phyloP scores from a whole-genome alignment of 30 jellyfish, hydroid and myxozoan genomes.

The Aurelia coerulea region DNA sequence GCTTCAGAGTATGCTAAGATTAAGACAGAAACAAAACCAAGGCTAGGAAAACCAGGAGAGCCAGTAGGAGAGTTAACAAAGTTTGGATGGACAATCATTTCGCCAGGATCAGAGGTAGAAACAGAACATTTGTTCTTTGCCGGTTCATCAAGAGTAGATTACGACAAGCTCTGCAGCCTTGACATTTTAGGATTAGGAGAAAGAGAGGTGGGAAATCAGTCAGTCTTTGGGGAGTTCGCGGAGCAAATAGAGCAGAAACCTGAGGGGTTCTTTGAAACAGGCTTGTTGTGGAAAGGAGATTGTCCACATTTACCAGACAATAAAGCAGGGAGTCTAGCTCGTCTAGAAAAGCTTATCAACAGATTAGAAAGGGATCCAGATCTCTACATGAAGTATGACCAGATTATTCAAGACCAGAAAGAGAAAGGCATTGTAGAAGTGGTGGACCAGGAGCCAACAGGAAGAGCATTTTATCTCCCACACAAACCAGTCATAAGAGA shows the following conservation, averaged over 20 bases:
- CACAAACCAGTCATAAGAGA: conserved; percentile 49
- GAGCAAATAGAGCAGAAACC: conserved; percentile 3
- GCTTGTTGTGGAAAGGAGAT: conserved; percentile 65
- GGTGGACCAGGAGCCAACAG: conserved; percentile 8
- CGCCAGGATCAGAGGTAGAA: too few relatives aligned
- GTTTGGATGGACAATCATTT: too few relatives aligned
- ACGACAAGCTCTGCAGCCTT: too few relatives aligned
- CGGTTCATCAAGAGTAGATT: too few relatives aligned
- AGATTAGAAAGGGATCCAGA: too few relatives aligned
- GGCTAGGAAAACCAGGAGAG: too few relatives aligned
- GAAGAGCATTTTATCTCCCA: conserved; percentile 43
- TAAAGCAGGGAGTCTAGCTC: conserved; percentile 19
- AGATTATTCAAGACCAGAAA: conserved; percentile 62
- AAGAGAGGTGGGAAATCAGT: conserved; percentile 1
- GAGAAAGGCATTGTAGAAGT: conserved; percentile 15
- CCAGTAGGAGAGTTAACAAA: too few relatives aligned
- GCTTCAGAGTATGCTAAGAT: too few relatives aligned
- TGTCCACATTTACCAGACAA: conserved; percentile 45
- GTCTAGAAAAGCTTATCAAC: conserved; percentile 40
- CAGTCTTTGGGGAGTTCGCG: neutral
- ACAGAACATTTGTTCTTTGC: too few relatives aligned
- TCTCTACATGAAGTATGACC: conserved; percentile 46
- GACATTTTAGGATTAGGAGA: too few relatives aligned
- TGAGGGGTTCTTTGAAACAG: conserved; percentile 76
- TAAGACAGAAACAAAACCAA: too few relatives aligned